Base-by-base conservation (phyloP, 2,888 invertebrate species). In the Melipona beecheii region DNA sequence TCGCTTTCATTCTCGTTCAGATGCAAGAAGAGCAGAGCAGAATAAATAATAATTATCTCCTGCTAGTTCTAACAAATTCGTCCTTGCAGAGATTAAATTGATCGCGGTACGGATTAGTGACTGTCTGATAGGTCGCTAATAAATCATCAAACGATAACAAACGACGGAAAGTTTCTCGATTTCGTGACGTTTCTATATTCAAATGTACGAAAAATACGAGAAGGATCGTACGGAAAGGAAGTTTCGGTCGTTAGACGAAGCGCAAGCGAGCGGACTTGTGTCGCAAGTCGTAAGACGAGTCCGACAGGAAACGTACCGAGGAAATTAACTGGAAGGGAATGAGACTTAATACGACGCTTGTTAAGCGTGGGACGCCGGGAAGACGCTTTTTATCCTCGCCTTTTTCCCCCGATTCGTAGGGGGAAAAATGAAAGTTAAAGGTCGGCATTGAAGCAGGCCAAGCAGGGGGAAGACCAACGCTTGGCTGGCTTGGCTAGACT, bases 251-350 rank as follows among this genome's bases (percentile, higher is more conserved):
- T 70, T 70, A 54, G 49, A 72, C n/a, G 27, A n/a, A 19, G 4
- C 60, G 31, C 17, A 21, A 52, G 24, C 43, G 43, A 43, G 43
- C 9, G 43, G 9, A 43, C 9, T 43, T 11, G 43, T 43, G 43
- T n/a, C 21, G 21, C 17, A 50, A 72, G 58, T 76, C 56, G 68
- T 62, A 64, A 75, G 71, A 64, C 11, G 17, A 31, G 60, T 24
- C 60, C 11, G 62, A 6, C 74, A 72, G 72, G 72, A 60, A 75
- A 72, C 62, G 43, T 62, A 64, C n/a, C 75, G 36, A 52, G 60
- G 65, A 74, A 83, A 78, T 84, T 78, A 78, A 71, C 19, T 52
- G 36, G n/a, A 31, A 82, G 49, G 43, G 70, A 75, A 65, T 52
- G 58, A 49, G 50, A 19, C 60, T 81, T 75, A 52, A 81, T 75